Percentiles rank a stretch among this genome's conserved stretches.
Conservation (phyloP, 2,113 vertebrate species). For the Syngnathoides biaculeatus region DNA sequence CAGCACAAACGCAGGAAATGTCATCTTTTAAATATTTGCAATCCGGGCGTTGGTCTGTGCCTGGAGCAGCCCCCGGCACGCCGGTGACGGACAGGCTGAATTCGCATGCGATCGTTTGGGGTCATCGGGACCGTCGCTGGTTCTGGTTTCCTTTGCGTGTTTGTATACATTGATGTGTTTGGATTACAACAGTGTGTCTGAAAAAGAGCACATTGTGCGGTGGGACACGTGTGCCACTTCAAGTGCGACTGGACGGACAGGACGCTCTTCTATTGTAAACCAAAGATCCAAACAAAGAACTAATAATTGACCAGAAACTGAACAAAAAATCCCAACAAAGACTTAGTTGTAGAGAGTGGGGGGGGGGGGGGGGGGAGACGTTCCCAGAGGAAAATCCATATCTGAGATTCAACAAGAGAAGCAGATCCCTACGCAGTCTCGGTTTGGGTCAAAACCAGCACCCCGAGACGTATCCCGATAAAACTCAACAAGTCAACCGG, state of each 20-base stretch:
- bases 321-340: too few species aligned
- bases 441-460: background rate
- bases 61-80: background rate
- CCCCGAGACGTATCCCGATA: background rate
- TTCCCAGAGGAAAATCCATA: too few species aligned
- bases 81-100: background rate
- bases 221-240: background rate
- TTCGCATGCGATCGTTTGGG: background rate
- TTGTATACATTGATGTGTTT: background rate
- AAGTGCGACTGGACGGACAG: background rate
- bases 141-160: slow-evolving; percentile 3
- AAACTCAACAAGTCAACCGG: too few species aligned
- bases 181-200: background rate
- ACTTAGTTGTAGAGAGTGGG: too few species aligned
- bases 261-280: background rate
- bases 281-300: background rate
- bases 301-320: too few species aligned
- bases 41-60: background rate
- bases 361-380: too few species aligned
- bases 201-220: background rate
- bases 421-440: too few species aligned
- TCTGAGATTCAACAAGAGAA: too few species aligned
- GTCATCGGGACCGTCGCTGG: background rate
- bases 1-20: slow-evolving; percentile 11
- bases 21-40: slow-evolving; percentile 3